These are phyloP conservation scores for Spea multiplicata DNA, from an alignment of 2,113 vertebrate genomes.

Conservation along the genomic window DNA sequence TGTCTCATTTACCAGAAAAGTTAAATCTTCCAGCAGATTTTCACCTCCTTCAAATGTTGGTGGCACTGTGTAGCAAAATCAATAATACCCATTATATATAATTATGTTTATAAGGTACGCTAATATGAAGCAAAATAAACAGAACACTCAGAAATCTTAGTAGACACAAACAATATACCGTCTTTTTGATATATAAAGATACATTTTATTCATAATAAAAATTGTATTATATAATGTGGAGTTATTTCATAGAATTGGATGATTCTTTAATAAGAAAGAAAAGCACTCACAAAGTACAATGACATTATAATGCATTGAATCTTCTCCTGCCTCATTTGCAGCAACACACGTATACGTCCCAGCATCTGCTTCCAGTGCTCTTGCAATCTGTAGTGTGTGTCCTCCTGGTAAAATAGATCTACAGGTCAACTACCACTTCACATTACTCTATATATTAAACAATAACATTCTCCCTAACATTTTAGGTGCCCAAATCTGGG, in stretches of 20 bases:
- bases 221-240: no score
- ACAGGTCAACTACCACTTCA: neutral
- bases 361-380: conserved; percentile 76
- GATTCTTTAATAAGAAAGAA: no score
- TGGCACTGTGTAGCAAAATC: conserved; percentile 70
- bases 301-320: conserved; percentile 89
- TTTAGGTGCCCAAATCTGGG: no score
- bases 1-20: conserved; percentile 71
- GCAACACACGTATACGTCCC: conserved; percentile 88
- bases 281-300: conserved; percentile 78
- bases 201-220: no score
- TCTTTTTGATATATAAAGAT: no score
- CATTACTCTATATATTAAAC: neutral
- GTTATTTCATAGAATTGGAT: no score
- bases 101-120: neutral
- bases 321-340: conserved; percentile 90
- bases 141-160: no score
- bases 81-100: neutral
- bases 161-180: no score
- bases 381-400: conserved; percentile 82
- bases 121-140: neutral
- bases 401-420: conserved; percentile 71
- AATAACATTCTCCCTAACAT: neutral
- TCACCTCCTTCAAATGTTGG: conserved; percentile 74
- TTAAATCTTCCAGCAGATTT: conserved; percentile 80